Base-by-base conservation (phyloP, 2,888 invertebrate species). In the Amitus sp. region DNA sequence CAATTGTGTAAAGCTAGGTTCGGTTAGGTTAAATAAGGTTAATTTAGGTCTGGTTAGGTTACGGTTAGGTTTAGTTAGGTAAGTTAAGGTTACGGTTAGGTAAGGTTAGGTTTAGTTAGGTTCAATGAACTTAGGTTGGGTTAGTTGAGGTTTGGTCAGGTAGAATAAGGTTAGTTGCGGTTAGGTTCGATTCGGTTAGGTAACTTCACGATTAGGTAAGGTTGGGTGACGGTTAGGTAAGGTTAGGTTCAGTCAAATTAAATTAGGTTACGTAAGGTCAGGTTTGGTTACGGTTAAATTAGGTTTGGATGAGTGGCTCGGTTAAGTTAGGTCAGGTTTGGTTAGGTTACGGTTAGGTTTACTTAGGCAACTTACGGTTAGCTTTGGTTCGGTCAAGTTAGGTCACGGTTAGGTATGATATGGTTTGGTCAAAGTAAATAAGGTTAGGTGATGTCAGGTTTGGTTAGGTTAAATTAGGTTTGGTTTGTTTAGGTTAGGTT, bases 21-120 rank as follows among this genome's bases (percentile, higher is more conserved):
- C 6, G 34, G 34, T 34, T 34, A 34, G 34, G 34, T 12, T 34
- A 13, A 10, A 10, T 34, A 4, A 34, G 13, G 34, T 10, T 34
- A 13, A 10, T 6, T 34, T 34, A 34, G 34, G 34, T 34, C 3
- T 7, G 34, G n/a, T n/a, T n/a, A n/a, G n/a, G n/a, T n/a, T n/a
- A n/a, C n/a, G n/a, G n/a, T n/a, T n/a, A n/a, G n/a, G 34, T 34
- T 34, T 7, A 12, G 34, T 34, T 34, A 34, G 34, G 34, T 34
- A 7, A 34, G 34, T 6, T 34, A 7, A 34, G 34, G 34, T 34
- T 34, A 34, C n/a, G 34, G 34, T 34, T 34, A 34, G 34, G 34
- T 13, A 7, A 34, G 34, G 34, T 34, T 34, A 34, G 34, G 34
- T 12, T 34, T 7, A 12, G 34, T 34, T n/a, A n/a, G n/a, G n/a